Base-by-base conservation (phyloP, 1,140 invertebrate genomes). In the Dryas iulia region DNA sequence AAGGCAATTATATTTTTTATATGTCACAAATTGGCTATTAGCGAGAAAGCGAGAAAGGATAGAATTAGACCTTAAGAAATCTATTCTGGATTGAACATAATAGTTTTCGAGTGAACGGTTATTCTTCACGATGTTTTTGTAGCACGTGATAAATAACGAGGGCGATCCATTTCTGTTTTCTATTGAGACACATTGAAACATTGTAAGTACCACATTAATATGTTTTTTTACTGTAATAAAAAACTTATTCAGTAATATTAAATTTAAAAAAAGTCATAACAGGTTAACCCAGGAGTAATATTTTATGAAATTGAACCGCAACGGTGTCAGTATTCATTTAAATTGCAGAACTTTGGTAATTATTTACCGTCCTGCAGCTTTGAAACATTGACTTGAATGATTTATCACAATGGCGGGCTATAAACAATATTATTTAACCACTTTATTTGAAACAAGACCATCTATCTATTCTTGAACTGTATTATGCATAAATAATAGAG, bases 341-440 rank as follows among this genome's bases (percentile, higher is more conserved):
- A 60, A 67, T 67, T 61, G 26, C 21, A 25, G 35, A 67, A 67
- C 58, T 67, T 67, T 67, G 12, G 12, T 60, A 67, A 67, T 67
- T 67, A 67, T 10, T 59, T 47, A 53, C 26, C 47, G 10, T 30
- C 8, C 24, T 59, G 24, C 26, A 28, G 39, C 30, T 59, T 52
- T 28, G 11, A 53, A 56, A 56, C 47, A 56, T 56, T 59, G 66
- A 56, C 54, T 61, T 21, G 23, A 52, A 57, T 67, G 52, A 67
- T 67, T 61, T 31, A 67, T 67, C 24, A 58, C 26, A 59, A 47
- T 52, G 47, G 39, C n/a, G 5, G 1, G 7, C 14, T 47, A 21
- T 47, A 21, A 47, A 47, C 39, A 18, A 18, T 47, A 2, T 18
- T 21, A 47, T 47, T 47, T 47, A 3, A 47, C 18, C 21, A 47